Conservation (phyloP, 2,113 vertebrate genomes). For the Sinocyclocheilus rhinocerous region DNA sequence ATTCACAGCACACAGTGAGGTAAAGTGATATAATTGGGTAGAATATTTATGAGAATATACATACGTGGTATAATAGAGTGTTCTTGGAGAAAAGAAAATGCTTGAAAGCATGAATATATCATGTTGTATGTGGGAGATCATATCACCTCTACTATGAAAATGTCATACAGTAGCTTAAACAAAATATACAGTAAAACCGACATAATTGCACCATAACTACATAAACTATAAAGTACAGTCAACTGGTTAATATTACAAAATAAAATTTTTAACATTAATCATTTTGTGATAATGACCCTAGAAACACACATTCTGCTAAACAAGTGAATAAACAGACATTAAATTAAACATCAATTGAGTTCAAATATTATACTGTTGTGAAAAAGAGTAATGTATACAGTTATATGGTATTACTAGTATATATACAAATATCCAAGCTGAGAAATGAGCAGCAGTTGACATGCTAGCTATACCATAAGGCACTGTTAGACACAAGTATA, state of each 20-base stretch:
- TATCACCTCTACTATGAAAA: not conserved
- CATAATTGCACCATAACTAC: not conserved
- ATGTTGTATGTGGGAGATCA: not conserved
- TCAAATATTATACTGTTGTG: not conserved
- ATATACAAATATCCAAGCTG: too few relatives aligned
- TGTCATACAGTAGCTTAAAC: not conserved
- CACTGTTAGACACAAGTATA: not conserved
- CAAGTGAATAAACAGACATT: too few relatives aligned
- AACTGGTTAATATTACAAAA: not conserved
- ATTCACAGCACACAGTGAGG: not conserved
- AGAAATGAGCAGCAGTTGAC: not conserved
- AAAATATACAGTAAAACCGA: not conserved
- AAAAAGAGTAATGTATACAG: not conserved
- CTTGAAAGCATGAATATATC: not conserved
- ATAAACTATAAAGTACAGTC: not conserved
- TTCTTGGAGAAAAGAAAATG: not conserved
- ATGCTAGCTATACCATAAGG: not conserved
- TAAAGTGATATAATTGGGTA: not conserved
- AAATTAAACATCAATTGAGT: not conserved
- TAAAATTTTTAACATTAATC: not conserved
- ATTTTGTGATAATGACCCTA: not conserved
- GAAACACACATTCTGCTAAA: not conserved
- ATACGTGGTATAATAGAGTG: not conserved
- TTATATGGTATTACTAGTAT: not conserved
- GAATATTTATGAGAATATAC: not conserved